phyloP scores from a whole-genome alignment of 2,113 vertebrate species.

The Petroica traversi region DNA sequence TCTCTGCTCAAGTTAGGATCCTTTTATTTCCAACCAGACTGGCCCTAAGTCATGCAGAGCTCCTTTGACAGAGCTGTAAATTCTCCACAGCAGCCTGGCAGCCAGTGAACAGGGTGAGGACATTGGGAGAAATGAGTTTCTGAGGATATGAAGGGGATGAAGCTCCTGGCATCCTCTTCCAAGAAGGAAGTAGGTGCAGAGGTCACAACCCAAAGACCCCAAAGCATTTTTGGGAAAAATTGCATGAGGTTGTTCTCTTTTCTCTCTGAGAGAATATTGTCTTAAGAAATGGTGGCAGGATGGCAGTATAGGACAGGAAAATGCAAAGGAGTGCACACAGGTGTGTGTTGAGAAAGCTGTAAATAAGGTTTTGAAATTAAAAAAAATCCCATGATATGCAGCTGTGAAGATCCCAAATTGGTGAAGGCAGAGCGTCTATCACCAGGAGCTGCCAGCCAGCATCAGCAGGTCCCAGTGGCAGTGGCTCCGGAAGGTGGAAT shows the following conservation, averaged over 20 bases:
- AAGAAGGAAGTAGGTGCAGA: not conserved
- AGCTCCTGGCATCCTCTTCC: not conserved
- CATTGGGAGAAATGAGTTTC: not conserved
- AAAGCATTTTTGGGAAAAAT: not conserved
- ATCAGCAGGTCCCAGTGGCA: too few species aligned
- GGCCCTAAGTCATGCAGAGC: not conserved
- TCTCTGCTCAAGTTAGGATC: not conserved
- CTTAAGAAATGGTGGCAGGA: not conserved
- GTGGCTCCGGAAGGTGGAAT: not conserved
- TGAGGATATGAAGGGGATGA: not conserved
- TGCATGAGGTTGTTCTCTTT: not conserved
- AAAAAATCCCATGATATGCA: not conserved
- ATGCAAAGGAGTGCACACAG: not conserved
- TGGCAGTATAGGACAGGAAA: not conserved
- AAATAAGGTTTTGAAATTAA: not conserved
- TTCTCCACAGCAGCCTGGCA: not conserved
- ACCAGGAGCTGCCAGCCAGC: not conserved
- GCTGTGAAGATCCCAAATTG: not conserved
- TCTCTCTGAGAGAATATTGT: not conserved
- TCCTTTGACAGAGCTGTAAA: not conserved
- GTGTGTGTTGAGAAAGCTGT: not conserved
- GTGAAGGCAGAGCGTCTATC: accelerated
- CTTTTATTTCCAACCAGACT: not conserved
- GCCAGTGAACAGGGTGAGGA: not conserved
- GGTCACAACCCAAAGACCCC: accelerated